Evolutionary conservation across 2,113 vertebrate species (phyloP), one percentile per base, ranked within the genome.

Genomic region (Catagonus wagneri): DNA sequence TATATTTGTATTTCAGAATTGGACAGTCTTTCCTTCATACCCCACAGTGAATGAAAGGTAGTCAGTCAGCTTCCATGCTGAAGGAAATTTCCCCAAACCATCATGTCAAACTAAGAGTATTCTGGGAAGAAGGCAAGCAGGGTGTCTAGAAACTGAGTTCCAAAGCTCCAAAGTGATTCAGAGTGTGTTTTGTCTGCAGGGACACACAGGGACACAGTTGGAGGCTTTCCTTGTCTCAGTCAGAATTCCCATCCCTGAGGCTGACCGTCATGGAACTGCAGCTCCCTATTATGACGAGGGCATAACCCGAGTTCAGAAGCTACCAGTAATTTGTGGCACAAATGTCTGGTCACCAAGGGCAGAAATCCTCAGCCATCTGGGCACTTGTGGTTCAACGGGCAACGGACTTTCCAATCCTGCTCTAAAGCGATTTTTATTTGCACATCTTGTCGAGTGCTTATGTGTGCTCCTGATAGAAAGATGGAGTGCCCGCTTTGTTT

Each of bases 311-410:
- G 23, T 89, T 84, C 36, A 91, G 75, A 76, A 75, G 19, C 32
- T 93, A 20, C 88, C 76, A 91, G 32, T 1, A 90, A 50, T 87
- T 90, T 78, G 88, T 96, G 96, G 79, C 65, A 72, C 71, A 89
- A 76, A 78, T 36, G 50, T 93, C 80, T 96, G 50, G 84, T 97
- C 84, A 92, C 76, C 50, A 76, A 84, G 78, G 44, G 29, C 60
- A 97, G 69, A 95, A 96, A 76, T 95, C 54, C 71, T 52, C 80
- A 89, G 69, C 75, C 44, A 83, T 85, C 85, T 89, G 63, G 88
- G 27, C 17, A 94, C 68, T 44, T 95, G 83, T 92, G 94, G 90
- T 89, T 96, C 66, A 80, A n/a, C 16, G n/a, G 16, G 68, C 39
- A 39, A 66, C 6, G 16, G 39, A 68, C n/a, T 93, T 88, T 81